Base-by-base conservation (phyloP, 2,113 vertebrate species). In the Perca schrenkii region DNA sequence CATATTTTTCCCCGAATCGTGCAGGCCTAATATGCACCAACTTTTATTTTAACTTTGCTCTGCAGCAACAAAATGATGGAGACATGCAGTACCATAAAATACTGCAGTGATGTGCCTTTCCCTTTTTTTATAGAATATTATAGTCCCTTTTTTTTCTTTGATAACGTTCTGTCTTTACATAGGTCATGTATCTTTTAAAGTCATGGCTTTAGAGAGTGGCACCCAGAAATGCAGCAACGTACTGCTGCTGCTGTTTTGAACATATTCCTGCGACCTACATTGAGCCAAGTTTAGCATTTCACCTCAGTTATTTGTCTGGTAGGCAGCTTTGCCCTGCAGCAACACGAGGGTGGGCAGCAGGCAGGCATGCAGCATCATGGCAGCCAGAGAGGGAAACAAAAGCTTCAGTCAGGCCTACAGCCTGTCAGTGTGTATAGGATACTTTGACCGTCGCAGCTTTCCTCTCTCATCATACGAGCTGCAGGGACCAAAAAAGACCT, bases 351-450 rank as follows among this genome's bases (percentile, higher is more conserved):
- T 66, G 56, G 79, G 57, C 67, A 79, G 57, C 64, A 79, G 77
- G 25, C 69, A 86, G 72, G 73, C 80, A 76, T 61, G 77, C 54
- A 56, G 57, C 79, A 49, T 87, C 47, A 66, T 49, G 43, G 84
- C 77, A 80, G 86, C 73, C 46, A 8, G 50, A 77, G 36, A 72
- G 46, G 17, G 31, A 86, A 86, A 94, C 93, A 94, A 94, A 91
- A 89, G 93, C 88, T 83, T 82, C 86, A 89, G 90, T 94, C 89
- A 93, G 83, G 82, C 68, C 83, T 86, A 65, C 70, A 73, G 84
- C 77, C 67, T 43, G 22, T 71, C 73, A 54, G 71, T 90, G 86
- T 88, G 85, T 83, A 87, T 79, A 60, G 77, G 80, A 81, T 77
- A 79, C 40, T 82, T 87, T 17, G 63, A 88, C 81, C 36, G 65